Base-by-base conservation (phyloP, 2,797 vertebrate genomes). In the Novumbra hubbsi region DNA sequence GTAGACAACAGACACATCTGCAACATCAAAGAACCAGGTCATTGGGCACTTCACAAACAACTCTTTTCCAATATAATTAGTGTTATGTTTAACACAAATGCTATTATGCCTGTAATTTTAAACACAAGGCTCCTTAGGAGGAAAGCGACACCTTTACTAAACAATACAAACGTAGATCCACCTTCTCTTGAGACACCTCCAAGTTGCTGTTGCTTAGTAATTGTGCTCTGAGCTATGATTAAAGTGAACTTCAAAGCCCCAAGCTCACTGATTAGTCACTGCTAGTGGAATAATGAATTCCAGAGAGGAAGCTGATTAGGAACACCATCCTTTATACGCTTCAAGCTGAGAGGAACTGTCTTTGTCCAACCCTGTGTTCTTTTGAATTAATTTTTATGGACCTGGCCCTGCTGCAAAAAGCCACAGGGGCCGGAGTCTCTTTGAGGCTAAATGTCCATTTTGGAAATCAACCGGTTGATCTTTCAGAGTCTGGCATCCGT, bases 171-270 rank as follows among this genome's bases (percentile, higher is more conserved):
- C 34, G 34, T 64, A 6, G 71, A 48, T 62, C 78, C 84, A 76
- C 75, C 77, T 45, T 87, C 90, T 86, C 78, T 76, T 76, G 90
- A 92, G 91, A 92, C 85, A 82, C 85, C 86, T 81, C 83, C 81
- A 80, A 91, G 87, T 92, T 92, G 83, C 86, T 88, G 91, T 92
- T 95, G 91, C 93, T 93, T 95, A 90, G 95, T 91, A 93, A 93
- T 92, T 74, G 69, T 87, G 88, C 84, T 85, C 89, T 91, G 93
- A 71, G 88, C 80, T 75, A 78, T 93, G 92, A 93, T 93, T 87
- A 93, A 88, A 86, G 85, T 88, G 86, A 93, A 90, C 91, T 93
- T 94, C 93, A 94, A 94, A 94, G 93, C 92, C 91, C 90, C 83
- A 85, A 87, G 89, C 85, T 83, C 71, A 62, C 88, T 91, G 90